Evolutionary conservation across 2,797 vertebrate genomes (phyloP).

Genomic region (Rhabdomys pumilio): DNA sequence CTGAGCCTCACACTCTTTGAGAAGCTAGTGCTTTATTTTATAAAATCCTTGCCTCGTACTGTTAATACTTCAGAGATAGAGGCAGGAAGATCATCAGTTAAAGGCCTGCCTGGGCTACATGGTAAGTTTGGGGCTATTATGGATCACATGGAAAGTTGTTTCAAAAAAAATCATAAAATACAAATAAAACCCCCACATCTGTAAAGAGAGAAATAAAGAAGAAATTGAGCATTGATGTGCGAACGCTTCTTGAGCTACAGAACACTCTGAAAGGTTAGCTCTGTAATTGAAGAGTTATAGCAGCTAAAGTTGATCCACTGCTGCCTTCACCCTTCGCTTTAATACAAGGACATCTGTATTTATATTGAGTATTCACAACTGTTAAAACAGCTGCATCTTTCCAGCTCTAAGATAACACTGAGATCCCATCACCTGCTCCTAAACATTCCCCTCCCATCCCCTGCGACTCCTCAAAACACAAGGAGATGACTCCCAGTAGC

Average conservation of each 20-base stretch:
- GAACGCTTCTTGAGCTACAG: background rate
- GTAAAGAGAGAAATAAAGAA: background rate
- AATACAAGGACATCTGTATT: background rate
- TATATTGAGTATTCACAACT: background rate
- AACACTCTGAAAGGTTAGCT: background rate
- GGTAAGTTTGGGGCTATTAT: background rate
- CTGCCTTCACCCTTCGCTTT: background rate
- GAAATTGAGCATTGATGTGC: background rate
- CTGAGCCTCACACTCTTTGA: background rate
- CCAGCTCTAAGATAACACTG: background rate
- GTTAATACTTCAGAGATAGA: background rate
- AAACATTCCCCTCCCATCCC: background rate
- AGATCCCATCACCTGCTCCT: background rate
- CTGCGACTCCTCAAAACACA: slow-evolving; percentile 30
- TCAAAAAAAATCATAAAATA: background rate
- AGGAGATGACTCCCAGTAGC: slow-evolving; percentile 12
- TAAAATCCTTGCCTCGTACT: background rate
- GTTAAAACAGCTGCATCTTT: slow-evolving; percentile 32
- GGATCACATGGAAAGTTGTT: background rate
- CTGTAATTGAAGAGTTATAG: background rate
- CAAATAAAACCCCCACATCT: background rate
- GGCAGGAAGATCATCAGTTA: background rate
- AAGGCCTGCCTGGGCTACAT: background rate
- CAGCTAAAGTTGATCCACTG: background rate
- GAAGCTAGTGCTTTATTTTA: background rate